These are phyloP conservation scores for Hesperophylax magnus DNA, from an alignment of 1,140 invertebrate species.

Conservation along the genomic window DNA sequence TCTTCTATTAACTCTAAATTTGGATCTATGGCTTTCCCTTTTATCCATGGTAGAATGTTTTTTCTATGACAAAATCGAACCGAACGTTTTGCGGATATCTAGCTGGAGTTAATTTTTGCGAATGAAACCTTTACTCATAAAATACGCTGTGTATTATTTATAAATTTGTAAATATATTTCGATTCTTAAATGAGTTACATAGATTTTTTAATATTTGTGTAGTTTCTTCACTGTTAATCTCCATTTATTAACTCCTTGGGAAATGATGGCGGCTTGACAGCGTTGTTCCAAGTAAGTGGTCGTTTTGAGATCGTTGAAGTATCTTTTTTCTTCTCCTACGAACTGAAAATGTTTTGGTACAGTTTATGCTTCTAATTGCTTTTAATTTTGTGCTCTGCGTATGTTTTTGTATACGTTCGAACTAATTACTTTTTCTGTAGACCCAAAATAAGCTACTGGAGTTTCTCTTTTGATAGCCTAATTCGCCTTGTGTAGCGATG, in stretches of 20 bases:
- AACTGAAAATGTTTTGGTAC: background rate
- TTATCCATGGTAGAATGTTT: no score
- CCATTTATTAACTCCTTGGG: background rate
- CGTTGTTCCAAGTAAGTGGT: slow-evolving; percentile 23
- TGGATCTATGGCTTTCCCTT: no score
- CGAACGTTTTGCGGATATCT: no score
- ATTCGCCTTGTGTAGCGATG: background rate
- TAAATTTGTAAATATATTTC: background rate
- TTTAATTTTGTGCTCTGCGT: background rate
- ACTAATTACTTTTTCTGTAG: background rate
- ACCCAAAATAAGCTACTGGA: background rate
- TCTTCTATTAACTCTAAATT: no score
- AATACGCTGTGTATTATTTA: background rate
- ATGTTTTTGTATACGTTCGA: background rate
- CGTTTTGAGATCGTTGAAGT: background rate
- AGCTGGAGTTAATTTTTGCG: no score
- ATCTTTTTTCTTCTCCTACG: background rate
- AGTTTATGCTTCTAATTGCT: background rate
- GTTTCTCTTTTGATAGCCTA: background rate
- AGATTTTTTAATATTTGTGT: background rate
- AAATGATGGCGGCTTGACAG: slow-evolving; percentile 40
- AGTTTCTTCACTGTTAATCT: background rate
- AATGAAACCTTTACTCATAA: no score
- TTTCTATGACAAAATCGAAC: no score
- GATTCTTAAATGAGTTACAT: background rate